A percentile compares a stretch with the other conserved stretches of the same genome.
Evolutionary conservation across 2,113 vertebrate species (phyloP).

Genomic region (Lasiurus cinereus): DNA sequence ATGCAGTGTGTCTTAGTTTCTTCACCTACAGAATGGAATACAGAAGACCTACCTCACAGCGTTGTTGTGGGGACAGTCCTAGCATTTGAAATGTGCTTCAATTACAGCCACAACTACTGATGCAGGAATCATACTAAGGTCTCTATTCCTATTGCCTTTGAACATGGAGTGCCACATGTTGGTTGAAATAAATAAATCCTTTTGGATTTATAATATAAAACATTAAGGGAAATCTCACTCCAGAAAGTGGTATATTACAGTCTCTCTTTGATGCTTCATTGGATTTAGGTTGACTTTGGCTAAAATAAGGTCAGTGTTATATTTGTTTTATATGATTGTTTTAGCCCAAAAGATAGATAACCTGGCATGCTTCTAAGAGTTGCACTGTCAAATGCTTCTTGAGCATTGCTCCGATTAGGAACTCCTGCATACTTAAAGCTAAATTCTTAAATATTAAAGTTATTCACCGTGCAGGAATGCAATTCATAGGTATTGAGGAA

Average conservation of each 20-base stretch:
- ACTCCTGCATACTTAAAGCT: neutral
- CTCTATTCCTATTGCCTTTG: neutral
- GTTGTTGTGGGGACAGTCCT: neutral
- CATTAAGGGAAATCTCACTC: neutral
- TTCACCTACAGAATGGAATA: neutral
- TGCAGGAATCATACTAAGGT: neutral
- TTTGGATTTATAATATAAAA: slow-evolving; percentile 13
- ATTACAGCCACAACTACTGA: neutral
- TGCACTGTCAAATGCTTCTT: neutral
- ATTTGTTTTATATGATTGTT: slow-evolving; percentile 35
- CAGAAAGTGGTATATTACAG: neutral
- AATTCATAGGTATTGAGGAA: neutral
- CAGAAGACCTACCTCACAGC: neutral
- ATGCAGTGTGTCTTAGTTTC: neutral
- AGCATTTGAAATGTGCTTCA: neutral
- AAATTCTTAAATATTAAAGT: neutral
- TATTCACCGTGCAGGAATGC: neutral
- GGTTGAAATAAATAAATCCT: neutral
- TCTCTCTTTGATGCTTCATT: neutral
- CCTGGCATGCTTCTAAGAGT: neutral
- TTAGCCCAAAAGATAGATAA: neutral
- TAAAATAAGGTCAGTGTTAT: neutral
- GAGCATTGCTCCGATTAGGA: neutral
- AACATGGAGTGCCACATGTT: neutral
- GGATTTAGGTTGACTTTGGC: neutral